Evolutionary conservation across 35 echinoderm and acorn worm species (phyloP), one percentile per base, ranked within the genome.

Genomic region (Diadema setosum): DNA sequence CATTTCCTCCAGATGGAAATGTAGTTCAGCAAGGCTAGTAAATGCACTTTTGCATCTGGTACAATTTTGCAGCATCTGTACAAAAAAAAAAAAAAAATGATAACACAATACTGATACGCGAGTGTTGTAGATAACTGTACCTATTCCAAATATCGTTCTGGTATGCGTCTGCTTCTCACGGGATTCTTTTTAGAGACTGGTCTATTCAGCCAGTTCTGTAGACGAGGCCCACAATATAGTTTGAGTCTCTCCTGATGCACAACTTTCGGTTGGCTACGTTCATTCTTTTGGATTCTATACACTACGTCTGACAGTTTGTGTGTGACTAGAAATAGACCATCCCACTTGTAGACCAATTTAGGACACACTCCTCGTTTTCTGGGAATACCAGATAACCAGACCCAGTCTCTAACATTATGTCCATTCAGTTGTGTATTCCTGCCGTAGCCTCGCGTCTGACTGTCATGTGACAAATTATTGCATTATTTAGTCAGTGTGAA

Each of bases 161-260:
- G 49, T 16, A n/a, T 55, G 21, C 2, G 49, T n/a, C 49, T 55
- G 21, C 12, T 55, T 2, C 49, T 12, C 2, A n/a, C 21, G 49
- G 49, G 49, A 55, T 55, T 55, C 21, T n/a, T 55, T 16, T 0
- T 12, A 16, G 12, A 16, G 21, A 55, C 21, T 55, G 49, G n/a
- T n/a, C n/a, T n/a, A n/a, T n/a, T n/a, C 49, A 55, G 49, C 49
- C 49, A 55, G 49, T 55, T 55, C 49, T 55, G 14, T 55, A n/a
- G 49, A n/a, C 12, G 12, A 0, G 21, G 12, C 21, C 49, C 49
- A 55, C 21, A 16, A 55, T 55, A 55, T n/a, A 55, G n/a, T 55
- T 87, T 76, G 40, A 87, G 43, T 18, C 64, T 21, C 6, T 87
- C 65, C 2, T 23, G 49, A 45, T 87, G 85, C 2, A 87, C 85